Evolutionary conservation across 2,888 invertebrate genomes (phyloP), one percentile per base, ranked within the genome.

Genomic region (Synanthedon andrenaeformis): DNA sequence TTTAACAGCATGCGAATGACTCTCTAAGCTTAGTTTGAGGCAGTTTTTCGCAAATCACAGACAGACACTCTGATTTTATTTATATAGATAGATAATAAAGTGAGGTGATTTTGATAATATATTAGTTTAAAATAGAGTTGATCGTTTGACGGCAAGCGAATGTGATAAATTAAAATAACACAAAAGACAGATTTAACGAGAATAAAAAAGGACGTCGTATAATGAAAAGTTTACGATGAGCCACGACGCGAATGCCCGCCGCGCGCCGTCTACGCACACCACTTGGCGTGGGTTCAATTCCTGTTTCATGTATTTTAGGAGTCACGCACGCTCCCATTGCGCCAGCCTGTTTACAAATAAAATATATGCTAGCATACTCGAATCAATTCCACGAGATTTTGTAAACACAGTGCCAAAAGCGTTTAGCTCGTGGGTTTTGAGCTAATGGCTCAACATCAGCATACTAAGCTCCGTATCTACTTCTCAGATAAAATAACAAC

Each of bases 281-380:
- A 80, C 73, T 85, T 86, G 86, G 86, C 86, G 70, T 70, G 72
- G 72, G 67, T 81, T 85, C 85, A 85, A 87, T 77, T 84, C 83
- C 82, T 85, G 82, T 82, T 81, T 76, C 78, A 81, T 70, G 81
- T 86, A 87, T 86, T 86, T 85, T 79, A 62, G 80, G 85, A 82
- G 71, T 72, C 80, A 79, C 76, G 77, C 81, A 76, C 75, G 73
- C 70, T 66, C 70, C 66, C 66, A 61, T 53, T 56, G 65, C 68
- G 68, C 23, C 52, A 70, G 73, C 77, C 76, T 85, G 86, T 86
- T 86, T 86, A 86, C 86, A 81, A 87, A 87, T 86, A 84, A 81
- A 87, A 87, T 86, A 84, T 76, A 82, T 78, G 76, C 74, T 42
- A 41, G 71, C 78, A 73, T 75, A 77, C 76, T 77, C 79, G 78